phyloP scores from a whole-genome alignment of 2,113 vertebrate genomes.

The Odobenus rosmarus region DNA sequence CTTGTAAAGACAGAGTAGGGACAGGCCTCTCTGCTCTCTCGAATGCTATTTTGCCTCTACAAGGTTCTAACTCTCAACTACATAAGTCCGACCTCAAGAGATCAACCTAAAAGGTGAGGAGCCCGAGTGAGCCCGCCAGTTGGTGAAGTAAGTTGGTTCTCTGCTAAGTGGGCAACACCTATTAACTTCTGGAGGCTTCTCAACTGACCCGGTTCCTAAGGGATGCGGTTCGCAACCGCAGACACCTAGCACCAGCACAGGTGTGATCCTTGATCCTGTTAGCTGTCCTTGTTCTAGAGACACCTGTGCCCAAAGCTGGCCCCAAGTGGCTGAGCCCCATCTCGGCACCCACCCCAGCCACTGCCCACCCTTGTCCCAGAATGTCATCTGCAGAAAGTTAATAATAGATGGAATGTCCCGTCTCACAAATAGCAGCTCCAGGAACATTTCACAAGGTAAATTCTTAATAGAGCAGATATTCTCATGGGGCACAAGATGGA shows the following conservation, averaged over 20 bases:
- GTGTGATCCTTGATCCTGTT: background rate
- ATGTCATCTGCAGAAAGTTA: background rate
- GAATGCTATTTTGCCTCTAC: background rate
- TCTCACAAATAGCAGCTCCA: background rate
- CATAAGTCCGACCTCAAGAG: fast-evolving
- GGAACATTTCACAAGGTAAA: background rate
- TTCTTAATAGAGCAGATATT: background rate
- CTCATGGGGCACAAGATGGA: background rate
- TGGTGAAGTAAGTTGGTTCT: no score
- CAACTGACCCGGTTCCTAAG: background rate
- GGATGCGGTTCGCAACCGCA: fast-evolving
- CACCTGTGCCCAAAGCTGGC: background rate
- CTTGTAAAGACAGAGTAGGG: background rate
- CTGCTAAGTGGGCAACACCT: background rate
- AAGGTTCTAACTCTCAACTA: background rate
- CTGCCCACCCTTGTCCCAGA: background rate
- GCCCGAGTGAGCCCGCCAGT: background rate
- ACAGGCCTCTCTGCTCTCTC: background rate
- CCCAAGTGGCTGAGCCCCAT: background rate
- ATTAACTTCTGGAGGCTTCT: background rate
- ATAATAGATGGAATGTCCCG: background rate
- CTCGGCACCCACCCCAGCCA: background rate
- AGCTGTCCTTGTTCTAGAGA: no score
- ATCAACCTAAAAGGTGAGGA: background rate
- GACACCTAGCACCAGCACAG: background rate